These are phyloP conservation scores for Parasteatoda lunata DNA, from an alignment of 2,888 invertebrate species.

Conservation along the genomic window DNA sequence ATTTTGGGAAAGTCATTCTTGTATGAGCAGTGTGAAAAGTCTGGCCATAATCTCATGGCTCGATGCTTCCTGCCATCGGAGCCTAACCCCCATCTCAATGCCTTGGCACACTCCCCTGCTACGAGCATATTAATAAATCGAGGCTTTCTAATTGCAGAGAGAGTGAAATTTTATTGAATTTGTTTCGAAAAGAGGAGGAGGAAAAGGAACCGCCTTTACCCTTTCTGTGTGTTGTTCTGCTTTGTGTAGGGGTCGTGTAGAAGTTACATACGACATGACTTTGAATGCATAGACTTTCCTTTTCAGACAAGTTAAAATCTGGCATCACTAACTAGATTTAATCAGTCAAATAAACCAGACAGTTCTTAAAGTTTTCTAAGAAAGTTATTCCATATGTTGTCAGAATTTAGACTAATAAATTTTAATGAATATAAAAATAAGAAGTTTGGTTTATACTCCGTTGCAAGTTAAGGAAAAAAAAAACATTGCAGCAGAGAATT, in stretches of 20 bases:
- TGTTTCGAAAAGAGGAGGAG: neutral
- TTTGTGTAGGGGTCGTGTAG: neutral
- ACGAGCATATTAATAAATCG: conserved; percentile 41
- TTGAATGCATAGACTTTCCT: too few species aligned
- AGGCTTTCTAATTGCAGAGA: conserved; percentile 34
- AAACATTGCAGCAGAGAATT: too few species aligned
- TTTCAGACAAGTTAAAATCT: too few species aligned
- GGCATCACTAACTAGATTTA: too few species aligned
- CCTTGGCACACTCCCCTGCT: neutral
- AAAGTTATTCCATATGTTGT: too few species aligned
- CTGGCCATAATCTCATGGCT: neutral
- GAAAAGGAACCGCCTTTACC: neutral
- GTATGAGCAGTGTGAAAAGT: neutral
- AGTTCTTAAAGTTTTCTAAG: too few species aligned
- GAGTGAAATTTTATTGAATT: conserved; percentile 47
- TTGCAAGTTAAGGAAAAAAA: too few species aligned
- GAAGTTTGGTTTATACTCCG: too few species aligned
- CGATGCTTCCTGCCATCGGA: neutral
- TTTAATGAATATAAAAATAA: too few species aligned
- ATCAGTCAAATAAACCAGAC: too few species aligned
- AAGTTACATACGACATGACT: neutral
- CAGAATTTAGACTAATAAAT: too few species aligned
- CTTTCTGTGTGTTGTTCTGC: neutral
- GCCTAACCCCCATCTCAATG: conserved; percentile 8
- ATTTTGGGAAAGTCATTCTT: neutral